A percentile compares a stretch with the other conserved stretches of the same genome.
These are phyloP conservation scores for Pomacea canaliculata DNA, from an alignment of 2,888 invertebrate species.

Conservation along the genomic window DNA sequence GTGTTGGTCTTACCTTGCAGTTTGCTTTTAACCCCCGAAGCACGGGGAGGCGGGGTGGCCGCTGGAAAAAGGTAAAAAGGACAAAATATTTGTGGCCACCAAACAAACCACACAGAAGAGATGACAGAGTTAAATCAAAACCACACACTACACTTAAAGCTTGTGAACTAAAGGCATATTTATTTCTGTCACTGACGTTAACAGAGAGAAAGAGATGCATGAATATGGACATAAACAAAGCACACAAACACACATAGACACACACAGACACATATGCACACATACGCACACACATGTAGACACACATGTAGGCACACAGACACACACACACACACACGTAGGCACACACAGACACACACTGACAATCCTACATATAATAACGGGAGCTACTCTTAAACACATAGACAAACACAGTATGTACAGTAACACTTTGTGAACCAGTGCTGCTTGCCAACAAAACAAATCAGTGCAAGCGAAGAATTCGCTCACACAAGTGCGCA, in stretches of 20 bases:
- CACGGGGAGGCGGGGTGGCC: slow-evolving; percentile 12
- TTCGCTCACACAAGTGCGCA: too few relatives aligned
- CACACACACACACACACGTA: not conserved
- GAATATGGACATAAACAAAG: not conserved
- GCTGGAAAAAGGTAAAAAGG: slow-evolving; percentile 20
- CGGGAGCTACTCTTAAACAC: not conserved
- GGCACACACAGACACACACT: slow-evolving; percentile 1
- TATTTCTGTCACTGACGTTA: not conserved
- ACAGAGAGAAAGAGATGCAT: not conserved
- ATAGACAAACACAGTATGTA: too few relatives aligned
- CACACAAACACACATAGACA: slow-evolving; percentile 8
- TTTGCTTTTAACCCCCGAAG: slow-evolving; percentile 26
- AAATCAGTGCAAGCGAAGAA: not conserved
- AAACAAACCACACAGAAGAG: slow-evolving; percentile 9
- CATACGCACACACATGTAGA: not conserved
- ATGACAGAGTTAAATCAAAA: slow-evolving; percentile 1
- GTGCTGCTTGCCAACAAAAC: too few relatives aligned
- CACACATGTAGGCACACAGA: not conserved
- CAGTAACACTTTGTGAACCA: too few relatives aligned
- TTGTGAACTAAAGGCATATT: not conserved
- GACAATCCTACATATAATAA: not conserved
- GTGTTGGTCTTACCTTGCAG: slow-evolving; percentile 19
- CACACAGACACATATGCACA: not conserved
- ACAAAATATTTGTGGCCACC: slow-evolving; percentile 24
- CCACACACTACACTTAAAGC: slow-evolving; percentile 12